A percentile compares a stretch with the other conserved stretches of the same genome.
These are phyloP conservation scores for Austrofundulus limnaeus DNA, from an alignment of 2,113 vertebrate genomes.

Conservation along the genomic window DNA sequence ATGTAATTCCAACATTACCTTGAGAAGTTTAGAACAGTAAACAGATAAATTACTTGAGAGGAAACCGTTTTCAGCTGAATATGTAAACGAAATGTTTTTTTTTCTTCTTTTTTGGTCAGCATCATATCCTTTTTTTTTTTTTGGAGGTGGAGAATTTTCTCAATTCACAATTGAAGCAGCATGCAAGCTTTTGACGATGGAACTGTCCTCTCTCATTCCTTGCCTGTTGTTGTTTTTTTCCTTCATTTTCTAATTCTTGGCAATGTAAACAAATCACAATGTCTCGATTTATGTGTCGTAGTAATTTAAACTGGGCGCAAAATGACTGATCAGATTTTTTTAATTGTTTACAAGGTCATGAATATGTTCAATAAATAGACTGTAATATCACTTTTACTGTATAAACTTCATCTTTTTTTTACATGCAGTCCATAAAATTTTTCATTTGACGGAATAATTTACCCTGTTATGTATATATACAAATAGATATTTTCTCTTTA, in stretches of 20 bases:
- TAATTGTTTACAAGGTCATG: slow-evolving; percentile 97
- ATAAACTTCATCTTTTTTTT: slow-evolving; percentile 98
- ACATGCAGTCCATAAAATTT: slow-evolving; percentile 99
- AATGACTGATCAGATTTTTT: slow-evolving; percentile 91
- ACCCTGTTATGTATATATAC: slow-evolving; percentile 99
- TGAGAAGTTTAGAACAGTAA: slow-evolving; percentile 98
- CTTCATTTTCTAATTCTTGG: slow-evolving; percentile 96
- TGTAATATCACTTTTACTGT: slow-evolving; percentile 99
- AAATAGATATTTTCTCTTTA: slow-evolving; percentile 99
- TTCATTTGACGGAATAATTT: slow-evolving; percentile 99
- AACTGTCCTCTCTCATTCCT: slow-evolving; percentile 73
- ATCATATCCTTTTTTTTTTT: slow-evolving; percentile 83
- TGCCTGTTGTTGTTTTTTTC: slow-evolving; percentile 72
- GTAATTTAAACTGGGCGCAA: slow-evolving; percentile 95
- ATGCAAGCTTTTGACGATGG: slow-evolving; percentile 95
- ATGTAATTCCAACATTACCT: slow-evolving; percentile 98
- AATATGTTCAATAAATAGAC: slow-evolving; percentile 99
- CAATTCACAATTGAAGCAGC: slow-evolving; percentile 99
- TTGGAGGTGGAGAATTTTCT: slow-evolving; percentile 94
- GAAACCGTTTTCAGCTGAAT: slow-evolving; percentile 92
- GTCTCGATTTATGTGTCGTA: slow-evolving; percentile 96
- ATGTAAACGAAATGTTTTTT: slow-evolving; percentile 96
- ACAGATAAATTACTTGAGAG: slow-evolving; percentile 97
- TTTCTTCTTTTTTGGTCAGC: slow-evolving; percentile 85
- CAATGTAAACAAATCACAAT: slow-evolving; percentile 98